Evolutionary conservation across 37 sponge, comb jelly and placozoan genomes (phyloP), one percentile per base, ranked within the genome.

Genomic region (Ephydatia muelleri): DNA sequence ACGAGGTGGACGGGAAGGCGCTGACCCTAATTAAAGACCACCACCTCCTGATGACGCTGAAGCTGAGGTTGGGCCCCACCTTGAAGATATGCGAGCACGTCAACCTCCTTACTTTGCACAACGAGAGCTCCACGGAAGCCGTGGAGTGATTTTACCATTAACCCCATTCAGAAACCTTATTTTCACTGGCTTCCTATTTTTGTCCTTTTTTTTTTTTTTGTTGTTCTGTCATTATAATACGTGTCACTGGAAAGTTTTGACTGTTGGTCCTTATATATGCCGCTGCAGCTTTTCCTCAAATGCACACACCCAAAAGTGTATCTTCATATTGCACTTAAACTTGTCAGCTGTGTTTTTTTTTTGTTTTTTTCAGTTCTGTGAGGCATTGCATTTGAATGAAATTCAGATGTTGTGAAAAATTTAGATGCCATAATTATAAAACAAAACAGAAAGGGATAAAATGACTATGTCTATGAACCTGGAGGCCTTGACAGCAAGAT

Each of bases 41-140:
- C 64, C 92, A 92, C 79, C 75, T 92, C 49, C 70, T 92, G 26
- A 92, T 85, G 83, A 80, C 81, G n/a, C 82, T 92, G 5, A 82
- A 88, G 64, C 79, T 92, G 33, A 68, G 84, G 39, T 85, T 92
- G 22, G 92, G 92, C 0, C 92, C 92, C 25, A 75, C 92, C 26
- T 68, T 92, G 38, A 92, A 88, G 66, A 88, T 92, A 35, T 49
- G 68, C n/a, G 82, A 86, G 34, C 85, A 92, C 23, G 75, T 92
- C 22, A 75, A 80, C 3, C 82, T 84, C 34, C 82, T 92, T 35
- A 91, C 83, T 48, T 3, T 33, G 14, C 70, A 70, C 0, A 83
- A 88, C 5, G 88, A 85, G 2, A 65, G 67, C 67, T 38, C 28
- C 6, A 78, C 76, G 1, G 85, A 84, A 8, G 40, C 38, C 37